A percentile compares a stretch with the other conserved stretches of the same genome.
Evolutionary conservation across 2,888 invertebrate genomes (phyloP).

Genomic region (Embidobia sp.): DNA sequence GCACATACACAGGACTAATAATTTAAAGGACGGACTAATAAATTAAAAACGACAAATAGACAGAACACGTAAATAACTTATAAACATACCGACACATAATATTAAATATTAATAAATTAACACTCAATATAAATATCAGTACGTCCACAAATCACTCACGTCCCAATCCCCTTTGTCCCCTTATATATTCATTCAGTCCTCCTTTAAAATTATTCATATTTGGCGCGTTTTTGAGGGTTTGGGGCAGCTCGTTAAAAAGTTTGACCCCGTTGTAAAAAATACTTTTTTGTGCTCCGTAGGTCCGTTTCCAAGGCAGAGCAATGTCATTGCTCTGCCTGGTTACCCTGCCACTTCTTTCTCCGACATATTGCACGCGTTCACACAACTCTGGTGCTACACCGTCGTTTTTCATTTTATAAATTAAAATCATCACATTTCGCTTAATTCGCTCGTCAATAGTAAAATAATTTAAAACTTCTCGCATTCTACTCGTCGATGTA

Average conservation of each 20-base stretch:
- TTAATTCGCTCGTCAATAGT: conserved; percentile 24
- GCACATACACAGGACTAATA: no score
- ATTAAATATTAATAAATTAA: no score
- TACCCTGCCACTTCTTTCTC: neutral
- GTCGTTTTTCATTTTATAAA: conserved; percentile 13
- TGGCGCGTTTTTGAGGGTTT: neutral
- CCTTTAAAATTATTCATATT: neutral
- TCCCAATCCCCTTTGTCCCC: no score
- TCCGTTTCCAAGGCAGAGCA: neutral
- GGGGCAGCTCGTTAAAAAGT: neutral
- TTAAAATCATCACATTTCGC: conserved; percentile 15
- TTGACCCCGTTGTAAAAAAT: neutral
- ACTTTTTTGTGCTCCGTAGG: neutral
- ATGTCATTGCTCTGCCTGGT: conserved; percentile 8
- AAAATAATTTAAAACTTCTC: conserved; percentile 6
- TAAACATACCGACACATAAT: no score
- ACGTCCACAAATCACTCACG: no score
- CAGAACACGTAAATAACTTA: no score
- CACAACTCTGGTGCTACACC: conserved; percentile 15
- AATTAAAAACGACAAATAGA: no score
- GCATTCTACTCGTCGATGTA: conserved; percentile 8
- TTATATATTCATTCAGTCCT: no score
- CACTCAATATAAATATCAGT: no score
- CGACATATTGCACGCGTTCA: neutral
- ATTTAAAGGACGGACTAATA: no score